Evolutionary conservation across 2,888 invertebrate species (phyloP).

Genomic region (Tromatobia lineatoria): DNA sequence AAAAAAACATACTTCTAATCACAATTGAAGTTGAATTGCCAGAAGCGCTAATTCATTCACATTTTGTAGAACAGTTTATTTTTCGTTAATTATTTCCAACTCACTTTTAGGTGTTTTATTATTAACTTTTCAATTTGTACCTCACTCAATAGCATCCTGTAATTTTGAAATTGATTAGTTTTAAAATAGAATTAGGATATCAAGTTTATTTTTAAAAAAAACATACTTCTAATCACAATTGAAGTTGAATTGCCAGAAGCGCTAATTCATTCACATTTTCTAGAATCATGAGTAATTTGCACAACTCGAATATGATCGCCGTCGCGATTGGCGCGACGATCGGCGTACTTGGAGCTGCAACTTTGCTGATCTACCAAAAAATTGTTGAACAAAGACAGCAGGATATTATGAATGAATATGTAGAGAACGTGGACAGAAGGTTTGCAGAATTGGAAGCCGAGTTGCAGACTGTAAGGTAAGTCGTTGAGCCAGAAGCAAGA

Average conservation of each 20-base stretch:
- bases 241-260: background rate
- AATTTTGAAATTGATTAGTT: too few species aligned
- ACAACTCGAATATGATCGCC: conserved; percentile 78
- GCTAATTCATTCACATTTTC: conserved; percentile 4
- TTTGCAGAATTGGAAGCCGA: conserved; percentile 79
- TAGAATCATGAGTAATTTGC: conserved; percentile 77
- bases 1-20: too few species aligned
- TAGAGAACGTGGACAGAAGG: conserved; percentile 78
- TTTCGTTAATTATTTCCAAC: background rate
- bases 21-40: background rate
- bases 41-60: background rate
- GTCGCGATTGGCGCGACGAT: conserved; percentile 81
- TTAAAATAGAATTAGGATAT: too few species aligned
- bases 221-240: too few species aligned
- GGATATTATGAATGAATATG: conserved; percentile 74
- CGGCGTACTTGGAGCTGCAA: conserved; percentile 80
- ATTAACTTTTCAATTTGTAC: background rate
- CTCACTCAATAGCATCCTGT: too few species aligned
- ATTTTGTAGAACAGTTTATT: background rate
- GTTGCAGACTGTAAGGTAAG: conserved; percentile 79
- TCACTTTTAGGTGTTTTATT: background rate
- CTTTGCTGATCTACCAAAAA: conserved; percentile 80
- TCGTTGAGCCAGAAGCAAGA: conserved; percentile 1
- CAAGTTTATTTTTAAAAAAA: too few species aligned
- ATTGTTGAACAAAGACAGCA: conserved; percentile 75